These are phyloP conservation scores for Lithobates pipiens DNA, from an alignment of 2,797 vertebrate genomes.

Conservation along the genomic window DNA sequence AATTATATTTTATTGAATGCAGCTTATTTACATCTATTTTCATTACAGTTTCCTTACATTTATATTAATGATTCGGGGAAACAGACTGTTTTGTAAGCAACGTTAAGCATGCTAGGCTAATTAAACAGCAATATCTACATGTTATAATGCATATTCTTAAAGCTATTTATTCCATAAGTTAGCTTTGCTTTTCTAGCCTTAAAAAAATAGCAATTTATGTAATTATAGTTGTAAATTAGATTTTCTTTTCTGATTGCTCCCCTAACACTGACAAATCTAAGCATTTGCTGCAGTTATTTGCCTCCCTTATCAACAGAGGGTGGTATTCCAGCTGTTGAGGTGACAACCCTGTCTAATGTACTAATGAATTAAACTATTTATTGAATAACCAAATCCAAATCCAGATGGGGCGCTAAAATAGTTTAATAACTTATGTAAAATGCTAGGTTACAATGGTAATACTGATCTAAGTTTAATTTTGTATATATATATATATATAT, in stretches of 20 bases:
- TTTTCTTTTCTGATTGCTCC: constrained; percentile 17
- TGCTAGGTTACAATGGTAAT: constrained; percentile 7
- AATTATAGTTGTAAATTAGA: constrained; percentile 31
- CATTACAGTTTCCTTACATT: too few species aligned
- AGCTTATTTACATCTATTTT: too few species aligned
- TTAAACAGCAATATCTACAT: not conserved
- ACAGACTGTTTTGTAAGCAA: too few species aligned
- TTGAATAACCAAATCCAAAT: constrained; percentile 50
- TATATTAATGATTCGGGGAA: too few species aligned
- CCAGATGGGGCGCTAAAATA: constrained; percentile 54
- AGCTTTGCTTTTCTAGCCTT: not conserved
- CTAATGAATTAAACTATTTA: constrained; percentile 36
- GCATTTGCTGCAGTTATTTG: constrained; percentile 15
- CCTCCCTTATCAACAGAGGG: constrained; percentile 41
- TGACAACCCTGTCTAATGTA: constrained; percentile 36
- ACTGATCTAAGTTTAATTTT: not conserved
- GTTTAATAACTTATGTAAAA: constrained; percentile 38
- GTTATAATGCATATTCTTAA: not conserved
- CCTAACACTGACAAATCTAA: constrained; percentile 22
- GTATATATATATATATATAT: too few species aligned
- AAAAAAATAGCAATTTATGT: constrained; percentile 8
- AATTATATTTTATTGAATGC: too few species aligned
- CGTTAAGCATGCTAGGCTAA: not conserved
- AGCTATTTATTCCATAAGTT: not conserved
- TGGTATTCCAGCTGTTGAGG: constrained; percentile 54